Evolutionary conservation across 2,113 vertebrate species (phyloP).

Genomic region (Mugil cephalus): DNA sequence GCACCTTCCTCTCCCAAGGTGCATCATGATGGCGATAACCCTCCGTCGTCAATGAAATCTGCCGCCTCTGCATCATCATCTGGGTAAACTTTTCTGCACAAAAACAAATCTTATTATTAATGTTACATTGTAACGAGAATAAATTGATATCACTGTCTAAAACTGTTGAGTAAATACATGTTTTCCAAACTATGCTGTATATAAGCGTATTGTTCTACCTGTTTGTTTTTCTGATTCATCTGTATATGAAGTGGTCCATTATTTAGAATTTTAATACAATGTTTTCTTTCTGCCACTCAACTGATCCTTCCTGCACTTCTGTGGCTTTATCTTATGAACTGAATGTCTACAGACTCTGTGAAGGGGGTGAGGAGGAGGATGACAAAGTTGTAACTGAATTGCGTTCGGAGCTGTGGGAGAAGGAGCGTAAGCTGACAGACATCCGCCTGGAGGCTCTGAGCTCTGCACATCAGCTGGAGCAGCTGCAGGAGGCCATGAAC

Average conservation of each 20-base stretch:
- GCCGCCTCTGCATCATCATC: conserved; percentile 87
- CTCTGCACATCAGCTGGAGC: conserved; percentile 96
- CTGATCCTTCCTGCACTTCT: neutral
- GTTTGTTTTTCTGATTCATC: neutral
- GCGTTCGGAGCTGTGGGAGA: conserved; percentile 97
- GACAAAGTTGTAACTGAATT: conserved; percentile 94
- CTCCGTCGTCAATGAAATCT: conserved; percentile 84
- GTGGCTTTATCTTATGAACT: neutral
- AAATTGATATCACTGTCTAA: neutral
- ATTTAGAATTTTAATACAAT: neutral
- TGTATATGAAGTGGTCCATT: neutral
- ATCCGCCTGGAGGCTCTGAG: conserved; percentile 95
- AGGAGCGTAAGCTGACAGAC: conserved; percentile 97
- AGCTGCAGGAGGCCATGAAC: conserved; percentile 96
- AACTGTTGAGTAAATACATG: neutral
- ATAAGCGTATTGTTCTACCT: too few relatives aligned
- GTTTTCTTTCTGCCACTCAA: too few relatives aligned
- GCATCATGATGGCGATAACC: conserved; percentile 78
- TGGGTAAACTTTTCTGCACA: conserved; percentile 67
- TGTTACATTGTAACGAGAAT: neutral
- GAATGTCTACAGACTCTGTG: conserved; percentile 61
- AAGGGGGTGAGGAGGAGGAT: conserved; percentile 79
- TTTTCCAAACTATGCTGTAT: neutral
- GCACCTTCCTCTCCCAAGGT: conserved; percentile 96
- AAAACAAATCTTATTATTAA: too few relatives aligned